Evolutionary conservation across 2,888 invertebrate genomes (phyloP).

Genomic region (Rotaria magnacalcarata): DNA sequence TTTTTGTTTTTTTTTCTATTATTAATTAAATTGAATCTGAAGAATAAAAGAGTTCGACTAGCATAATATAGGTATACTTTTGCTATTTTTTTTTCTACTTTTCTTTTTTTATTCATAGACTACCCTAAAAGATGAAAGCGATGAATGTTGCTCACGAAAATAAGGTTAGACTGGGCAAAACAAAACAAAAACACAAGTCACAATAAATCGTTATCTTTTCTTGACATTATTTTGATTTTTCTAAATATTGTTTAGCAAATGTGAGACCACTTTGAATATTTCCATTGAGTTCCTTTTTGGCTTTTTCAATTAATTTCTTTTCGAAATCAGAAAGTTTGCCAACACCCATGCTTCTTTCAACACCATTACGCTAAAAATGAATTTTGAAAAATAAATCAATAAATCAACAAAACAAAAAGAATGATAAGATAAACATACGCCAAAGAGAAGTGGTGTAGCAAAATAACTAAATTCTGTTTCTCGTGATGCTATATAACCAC

Average conservation of each 20-base stretch:
- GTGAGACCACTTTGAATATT: conserved; percentile 90
- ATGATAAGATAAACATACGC: conserved; percentile 53
- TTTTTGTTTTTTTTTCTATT: background rate
- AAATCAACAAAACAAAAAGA: background rate
- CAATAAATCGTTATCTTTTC: background rate
- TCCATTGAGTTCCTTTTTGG: conserved; percentile 84
- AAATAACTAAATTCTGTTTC: conserved; percentile 83
- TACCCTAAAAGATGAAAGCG: background rate
- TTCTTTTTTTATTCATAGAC: background rate
- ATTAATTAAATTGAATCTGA: background rate
- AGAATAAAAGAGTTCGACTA: background rate
- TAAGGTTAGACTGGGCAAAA: background rate
- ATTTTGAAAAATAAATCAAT: background rate
- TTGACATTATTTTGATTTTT: background rate
- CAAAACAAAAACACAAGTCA: background rate
- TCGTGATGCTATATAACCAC: conserved; percentile 82
- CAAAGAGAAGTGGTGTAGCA: conserved; percentile 79
- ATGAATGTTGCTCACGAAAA: background rate
- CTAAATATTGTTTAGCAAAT: conserved; percentile 64
- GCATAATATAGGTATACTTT: background rate
- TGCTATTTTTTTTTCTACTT: too few species aligned
- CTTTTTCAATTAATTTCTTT: conserved; percentile 73
- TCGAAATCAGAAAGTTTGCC: conserved; percentile 81
- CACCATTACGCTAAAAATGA: conserved; percentile 65
- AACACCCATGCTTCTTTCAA: conserved; percentile 85